phyloP scores from a whole-genome alignment of 2,113 vertebrate species.

The Hypanus sabinus region DNA sequence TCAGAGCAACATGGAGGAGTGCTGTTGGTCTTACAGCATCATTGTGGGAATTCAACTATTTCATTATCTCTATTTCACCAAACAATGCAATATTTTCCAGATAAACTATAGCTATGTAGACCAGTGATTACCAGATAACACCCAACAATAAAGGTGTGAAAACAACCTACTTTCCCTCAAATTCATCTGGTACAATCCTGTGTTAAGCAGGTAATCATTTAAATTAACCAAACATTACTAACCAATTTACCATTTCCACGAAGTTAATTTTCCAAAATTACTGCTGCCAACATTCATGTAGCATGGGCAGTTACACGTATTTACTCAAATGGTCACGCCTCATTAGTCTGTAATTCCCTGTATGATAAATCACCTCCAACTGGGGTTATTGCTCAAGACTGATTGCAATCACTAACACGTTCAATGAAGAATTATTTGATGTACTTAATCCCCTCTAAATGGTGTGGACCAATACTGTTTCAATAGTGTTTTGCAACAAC shows the following conservation, averaged over 20 bases:
- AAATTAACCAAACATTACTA: background rate
- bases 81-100: background rate
- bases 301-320: background rate
- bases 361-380: background rate
- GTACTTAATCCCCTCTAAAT: background rate
- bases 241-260: background rate
- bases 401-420: background rate
- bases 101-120: background rate
- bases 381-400: background rate
- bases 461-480: background rate
- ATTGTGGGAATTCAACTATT: background rate
- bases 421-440: conserved; percentile 4
- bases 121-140: background rate
- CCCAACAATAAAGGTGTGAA: background rate
- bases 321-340: background rate
- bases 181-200: no score
- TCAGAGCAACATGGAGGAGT: background rate
- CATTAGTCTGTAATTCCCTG: background rate
- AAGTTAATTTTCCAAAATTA: background rate
- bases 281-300: background rate
- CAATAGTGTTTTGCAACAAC: background rate
- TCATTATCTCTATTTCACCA: background rate
- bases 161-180: background rate
- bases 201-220: background rate
- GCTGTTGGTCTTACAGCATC: background rate